phyloP scores from a whole-genome alignment of 2,797 vertebrate genomes.

The Denticeps clupeoides region DNA sequence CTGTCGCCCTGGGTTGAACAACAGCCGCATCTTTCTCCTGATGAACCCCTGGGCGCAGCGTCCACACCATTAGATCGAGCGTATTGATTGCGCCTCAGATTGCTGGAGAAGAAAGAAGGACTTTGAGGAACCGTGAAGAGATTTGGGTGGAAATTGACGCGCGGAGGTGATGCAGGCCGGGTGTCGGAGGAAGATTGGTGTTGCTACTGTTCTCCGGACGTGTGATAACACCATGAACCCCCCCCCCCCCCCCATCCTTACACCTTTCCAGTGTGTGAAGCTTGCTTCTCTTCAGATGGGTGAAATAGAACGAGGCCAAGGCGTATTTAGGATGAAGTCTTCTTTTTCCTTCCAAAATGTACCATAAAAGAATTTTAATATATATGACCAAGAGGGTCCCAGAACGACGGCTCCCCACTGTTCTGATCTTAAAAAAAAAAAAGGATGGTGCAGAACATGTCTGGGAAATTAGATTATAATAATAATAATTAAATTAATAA shows the following conservation, averaged over 20 bases:
- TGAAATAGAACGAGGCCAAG: background rate
- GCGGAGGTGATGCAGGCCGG: no score
- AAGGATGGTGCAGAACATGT: no score
- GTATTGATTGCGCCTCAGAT: slow-evolving; percentile 19
- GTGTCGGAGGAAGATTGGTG: slow-evolving; percentile 32
- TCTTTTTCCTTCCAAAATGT: no score
- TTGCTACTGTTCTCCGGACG: slow-evolving; percentile 5
- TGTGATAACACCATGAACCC: slow-evolving; percentile 24
- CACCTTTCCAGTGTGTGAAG: slow-evolving; percentile 17
- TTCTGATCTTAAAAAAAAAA: no score
- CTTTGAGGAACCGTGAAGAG: slow-evolving; percentile 20
- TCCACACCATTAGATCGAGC: slow-evolving; percentile 23
- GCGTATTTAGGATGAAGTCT: no score
- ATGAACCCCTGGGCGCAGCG: slow-evolving; percentile 24
- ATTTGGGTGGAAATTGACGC: slow-evolving; percentile 27
- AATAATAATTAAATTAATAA: no score
- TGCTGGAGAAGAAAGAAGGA: slow-evolving; percentile 11
- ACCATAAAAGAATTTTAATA: no score
- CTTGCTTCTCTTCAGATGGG: slow-evolving; percentile 4
- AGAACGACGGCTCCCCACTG: no score
- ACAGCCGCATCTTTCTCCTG: slow-evolving; percentile 10
- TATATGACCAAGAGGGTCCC: no score
- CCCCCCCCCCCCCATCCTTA: no score
- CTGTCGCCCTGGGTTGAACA: background rate
- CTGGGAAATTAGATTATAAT: no score